A percentile compares a stretch with the other conserved stretches of the same genome.
Conservation (phyloP, 1,140 invertebrate genomes). For the Bemisia tabaci region DNA sequence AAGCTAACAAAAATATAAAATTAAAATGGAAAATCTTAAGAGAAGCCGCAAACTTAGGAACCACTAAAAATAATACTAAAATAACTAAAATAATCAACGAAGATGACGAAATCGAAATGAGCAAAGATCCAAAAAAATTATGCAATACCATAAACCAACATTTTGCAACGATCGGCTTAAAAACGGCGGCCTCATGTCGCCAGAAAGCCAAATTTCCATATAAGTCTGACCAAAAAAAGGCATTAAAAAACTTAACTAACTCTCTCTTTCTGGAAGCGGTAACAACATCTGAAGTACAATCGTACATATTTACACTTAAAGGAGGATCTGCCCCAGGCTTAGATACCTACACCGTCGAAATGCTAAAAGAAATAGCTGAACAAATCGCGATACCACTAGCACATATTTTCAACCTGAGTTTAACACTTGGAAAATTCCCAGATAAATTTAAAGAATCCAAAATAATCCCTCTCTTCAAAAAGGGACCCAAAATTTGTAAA, state of each 20-base stretch:
- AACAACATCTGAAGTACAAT: not conserved
- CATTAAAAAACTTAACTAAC: not conserved
- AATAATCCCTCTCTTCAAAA: constrained; percentile 20
- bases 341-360: constrained; percentile 10
- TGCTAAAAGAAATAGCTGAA: constrained; percentile 12
- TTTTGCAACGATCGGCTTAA: constrained; percentile 6
- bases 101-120: not conserved
- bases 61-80: constrained; percentile 3
- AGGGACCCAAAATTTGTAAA: constrained; percentile 10
- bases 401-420: constrained; percentile 16
- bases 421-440: constrained; percentile 14
- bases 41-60: not conserved
- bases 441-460: constrained; percentile 18
- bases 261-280: not conserved
- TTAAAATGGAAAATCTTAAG: constrained; percentile 1
- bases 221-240: constrained; percentile 3
- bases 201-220: not conserved
- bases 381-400: constrained; percentile 8
- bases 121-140: not conserved
- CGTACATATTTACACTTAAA: constrained; percentile 8
- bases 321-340: constrained; percentile 7
- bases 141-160: constrained; percentile 6
- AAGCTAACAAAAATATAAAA: not conserved
- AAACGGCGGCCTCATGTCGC: too few species aligned
- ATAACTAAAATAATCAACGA: constrained; percentile 1